Evolutionary conservation across 2,888 invertebrate genomes (phyloP), one percentile per base, ranked within the genome.

Genomic region (Cerastis leucographa): DNA sequence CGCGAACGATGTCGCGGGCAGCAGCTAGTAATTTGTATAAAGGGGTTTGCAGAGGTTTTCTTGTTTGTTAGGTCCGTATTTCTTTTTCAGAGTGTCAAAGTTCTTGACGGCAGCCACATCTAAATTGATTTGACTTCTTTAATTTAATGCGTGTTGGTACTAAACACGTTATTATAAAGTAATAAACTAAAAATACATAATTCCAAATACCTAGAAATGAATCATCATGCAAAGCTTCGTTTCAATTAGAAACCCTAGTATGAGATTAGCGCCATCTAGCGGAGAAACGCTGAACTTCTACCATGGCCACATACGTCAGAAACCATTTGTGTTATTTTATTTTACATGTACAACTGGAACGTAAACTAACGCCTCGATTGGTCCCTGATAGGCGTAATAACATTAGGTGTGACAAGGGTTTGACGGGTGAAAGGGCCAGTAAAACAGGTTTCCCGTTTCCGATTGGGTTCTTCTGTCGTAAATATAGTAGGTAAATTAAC

Each of bases 201-300:
- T 17, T 29, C 2, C 14, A 51, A 54, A 40, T 5, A 69, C 0
- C 3, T 40, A 9, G 8, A 3, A 40, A 40, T 8, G 9, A 3
- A 76, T 29, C 6, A 25, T n/a, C 6, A 35, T 11, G 14, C 40
- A 17, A 65, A 64, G 29, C 40, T 42, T 2, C 0, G 44, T 29
- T 66, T 46, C 5, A 46, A 61, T 51, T 44, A 19, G n/a, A 51
- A 61, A 46, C 22, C 12, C 1, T 9, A 68, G 44, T 56, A 14
- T n/a, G 29, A 74, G n/a, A 14, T n/a, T 40, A 74, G n/a, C 71
- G 74, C 68, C 80, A 82, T 84, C 82, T 82, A 80, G 49, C 54
- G 19, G 40, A 25, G 9, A 49, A 7, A 25, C 11, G n/a, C 49
- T 44, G 49, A 78, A 81, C 61, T 69, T 49, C 8, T 1, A 42